phyloP scores from a whole-genome alignment of 2,797 vertebrate genomes.

The Oryzias sinensis region DNA sequence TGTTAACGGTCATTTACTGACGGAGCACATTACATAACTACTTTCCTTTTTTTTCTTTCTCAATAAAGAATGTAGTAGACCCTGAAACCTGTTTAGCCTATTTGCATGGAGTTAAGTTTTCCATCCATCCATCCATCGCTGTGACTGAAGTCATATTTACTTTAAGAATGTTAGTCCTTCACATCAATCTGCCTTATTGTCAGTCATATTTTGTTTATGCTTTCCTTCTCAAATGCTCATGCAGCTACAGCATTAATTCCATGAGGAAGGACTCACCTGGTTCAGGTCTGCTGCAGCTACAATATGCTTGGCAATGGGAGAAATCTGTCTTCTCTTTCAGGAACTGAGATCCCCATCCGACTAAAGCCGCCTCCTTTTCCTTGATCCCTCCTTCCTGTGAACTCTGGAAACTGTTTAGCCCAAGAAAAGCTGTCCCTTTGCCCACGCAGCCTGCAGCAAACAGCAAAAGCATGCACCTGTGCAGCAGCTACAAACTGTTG shows the following conservation, averaged over 20 bases:
- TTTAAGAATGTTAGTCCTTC: neutral
- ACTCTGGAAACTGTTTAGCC: neutral
- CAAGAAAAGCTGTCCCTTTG: neutral
- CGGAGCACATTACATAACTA: slow-evolving; percentile 31
- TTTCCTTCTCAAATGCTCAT: neutral
- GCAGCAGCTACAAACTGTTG: neutral
- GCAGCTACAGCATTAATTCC: neutral
- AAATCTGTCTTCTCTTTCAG: slow-evolving; percentile 28
- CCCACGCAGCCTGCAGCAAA: neutral
- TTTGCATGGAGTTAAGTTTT: neutral
- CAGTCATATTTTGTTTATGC: neutral
- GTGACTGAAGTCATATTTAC: neutral
- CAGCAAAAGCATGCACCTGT: neutral
- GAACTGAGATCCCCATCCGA: neutral
- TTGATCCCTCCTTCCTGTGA: slow-evolving; percentile 34
- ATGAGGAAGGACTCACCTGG: slow-evolving; percentile 58
- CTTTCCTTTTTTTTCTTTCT: neutral
- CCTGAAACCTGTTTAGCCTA: slow-evolving; percentile 1
- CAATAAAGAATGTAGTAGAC: neutral
- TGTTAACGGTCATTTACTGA: slow-evolving; percentile 18
- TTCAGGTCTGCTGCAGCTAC: slow-evolving; percentile 32
- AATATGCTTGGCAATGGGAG: slow-evolving; percentile 21
- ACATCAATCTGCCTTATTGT: too few species aligned
- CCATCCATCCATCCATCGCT: too few species aligned
- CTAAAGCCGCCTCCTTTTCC: slow-evolving; percentile 1